These are phyloP conservation scores for Cryptosula pallasiana DNA, from an alignment of 2,888 invertebrate genomes.

Conservation along the genomic window DNA sequence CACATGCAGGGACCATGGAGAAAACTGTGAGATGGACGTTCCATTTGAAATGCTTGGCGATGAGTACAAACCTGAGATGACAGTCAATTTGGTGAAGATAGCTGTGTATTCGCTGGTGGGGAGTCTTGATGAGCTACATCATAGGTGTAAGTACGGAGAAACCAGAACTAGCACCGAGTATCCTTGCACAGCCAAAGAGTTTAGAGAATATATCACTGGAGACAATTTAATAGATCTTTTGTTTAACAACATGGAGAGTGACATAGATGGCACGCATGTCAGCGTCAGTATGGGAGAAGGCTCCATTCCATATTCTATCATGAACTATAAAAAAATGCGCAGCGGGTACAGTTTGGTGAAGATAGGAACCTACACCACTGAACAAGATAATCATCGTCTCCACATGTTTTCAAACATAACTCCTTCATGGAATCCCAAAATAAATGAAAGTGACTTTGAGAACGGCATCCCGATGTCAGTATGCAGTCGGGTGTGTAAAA, in stretches of 20 bases:
- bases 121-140: background rate
- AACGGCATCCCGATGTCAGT: constrained; percentile 27
- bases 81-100: background rate
- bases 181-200: background rate
- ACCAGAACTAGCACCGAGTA: background rate
- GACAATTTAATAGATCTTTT: background rate
- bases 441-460: background rate
- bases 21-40: background rate
- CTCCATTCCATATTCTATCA: background rate
- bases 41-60: background rate
- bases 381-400: background rate
- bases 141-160: background rate
- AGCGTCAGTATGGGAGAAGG: background rate
- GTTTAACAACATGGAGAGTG: background rate
- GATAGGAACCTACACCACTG: background rate
- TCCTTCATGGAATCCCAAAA: constrained; percentile 11
- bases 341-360: background rate
- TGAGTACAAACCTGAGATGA: background rate
- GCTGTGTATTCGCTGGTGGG: background rate
- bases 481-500: constrained; percentile 32
- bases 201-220: background rate
- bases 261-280: background rate
- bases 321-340: background rate
- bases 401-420: background rate
- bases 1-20: background rate